phyloP scores from a whole-genome alignment of 2,113 vertebrate genomes.

The Rhynchomys soricoides region DNA sequence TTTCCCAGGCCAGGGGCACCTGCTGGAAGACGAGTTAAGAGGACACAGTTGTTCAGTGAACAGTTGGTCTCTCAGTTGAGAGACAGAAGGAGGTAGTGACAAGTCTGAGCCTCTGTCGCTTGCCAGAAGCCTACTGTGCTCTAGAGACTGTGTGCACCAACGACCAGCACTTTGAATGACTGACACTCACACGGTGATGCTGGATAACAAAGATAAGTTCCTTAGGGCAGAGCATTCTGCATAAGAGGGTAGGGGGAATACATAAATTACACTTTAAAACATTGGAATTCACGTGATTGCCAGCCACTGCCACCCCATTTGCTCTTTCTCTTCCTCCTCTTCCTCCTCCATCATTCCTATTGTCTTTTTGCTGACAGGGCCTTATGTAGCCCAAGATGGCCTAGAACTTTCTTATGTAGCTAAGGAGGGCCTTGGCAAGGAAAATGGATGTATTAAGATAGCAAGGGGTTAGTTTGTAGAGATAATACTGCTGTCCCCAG shows the following conservation, averaged over 20 bases:
- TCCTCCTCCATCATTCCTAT: not conserved
- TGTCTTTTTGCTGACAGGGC: not conserved
- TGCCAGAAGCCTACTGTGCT: not conserved
- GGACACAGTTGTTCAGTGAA: not conserved
- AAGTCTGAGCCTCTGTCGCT: not conserved
- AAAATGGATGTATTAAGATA: not conserved
- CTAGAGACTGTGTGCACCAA: not conserved
- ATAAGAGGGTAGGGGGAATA: not conserved
- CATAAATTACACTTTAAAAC: not conserved
- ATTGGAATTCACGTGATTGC: not conserved
- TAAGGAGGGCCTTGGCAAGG: not conserved
- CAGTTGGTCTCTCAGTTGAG: accelerated
- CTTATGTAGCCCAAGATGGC: not conserved
- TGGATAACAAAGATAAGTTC: not conserved
- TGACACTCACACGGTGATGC: not conserved
- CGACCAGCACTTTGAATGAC: not conserved
- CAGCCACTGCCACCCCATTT: no score
- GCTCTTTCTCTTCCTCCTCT: not conserved
- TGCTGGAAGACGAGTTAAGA: not conserved
- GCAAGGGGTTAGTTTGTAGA: not conserved
- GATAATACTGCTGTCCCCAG: not conserved
- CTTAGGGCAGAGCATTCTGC: not conserved
- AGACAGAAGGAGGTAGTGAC: not conserved
- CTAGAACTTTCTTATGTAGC: not conserved
- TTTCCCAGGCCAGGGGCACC: not conserved